Conservation (phyloP, 2,113 vertebrate genomes). For the Phrynosoma blainvillii region DNA sequence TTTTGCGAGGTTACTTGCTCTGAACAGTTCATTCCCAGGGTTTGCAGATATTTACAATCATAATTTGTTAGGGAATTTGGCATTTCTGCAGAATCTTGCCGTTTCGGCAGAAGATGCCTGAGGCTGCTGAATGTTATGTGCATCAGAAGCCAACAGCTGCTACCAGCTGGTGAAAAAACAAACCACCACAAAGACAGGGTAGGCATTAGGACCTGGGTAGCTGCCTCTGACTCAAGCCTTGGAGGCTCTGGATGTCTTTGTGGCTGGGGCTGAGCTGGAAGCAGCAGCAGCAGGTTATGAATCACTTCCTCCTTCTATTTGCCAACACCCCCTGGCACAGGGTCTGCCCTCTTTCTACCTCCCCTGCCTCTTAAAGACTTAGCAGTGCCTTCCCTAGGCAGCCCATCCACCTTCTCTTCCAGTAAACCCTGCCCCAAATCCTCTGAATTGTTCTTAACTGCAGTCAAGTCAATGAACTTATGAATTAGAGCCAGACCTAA, state of each 20-base stretch:
- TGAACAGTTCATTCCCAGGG: neutral
- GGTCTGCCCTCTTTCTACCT: slow-evolving; percentile 18
- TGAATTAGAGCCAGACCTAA: no score
- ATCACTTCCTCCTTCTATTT: slow-evolving; percentile 31
- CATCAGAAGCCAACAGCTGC: slow-evolving; percentile 28
- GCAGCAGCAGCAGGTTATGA: slow-evolving; percentile 27
- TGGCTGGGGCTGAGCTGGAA: slow-evolving; percentile 22
- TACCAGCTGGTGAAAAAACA: neutral
- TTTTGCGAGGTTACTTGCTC: neutral
- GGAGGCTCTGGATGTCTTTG: slow-evolving; percentile 26
- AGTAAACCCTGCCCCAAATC: neutral
- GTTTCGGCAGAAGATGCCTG: neutral
- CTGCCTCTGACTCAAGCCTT: neutral
- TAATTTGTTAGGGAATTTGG: neutral
- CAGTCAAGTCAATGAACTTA: no score
- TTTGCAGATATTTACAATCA: slow-evolving; percentile 14
- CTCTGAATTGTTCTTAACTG: no score
- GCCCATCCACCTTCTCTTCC: neutral
- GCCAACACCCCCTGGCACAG: slow-evolving; percentile 4
- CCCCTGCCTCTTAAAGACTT: slow-evolving; percentile 3
- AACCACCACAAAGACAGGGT: neutral
- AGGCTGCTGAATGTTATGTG: neutral
- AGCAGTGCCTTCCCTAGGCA: neutral
- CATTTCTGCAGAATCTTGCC: slow-evolving; percentile 6
- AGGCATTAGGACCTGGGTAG: slow-evolving; percentile 20